Evolutionary conservation across 2,113 vertebrate genomes (phyloP).

Genomic region (Seriola quinqueradiata): DNA sequence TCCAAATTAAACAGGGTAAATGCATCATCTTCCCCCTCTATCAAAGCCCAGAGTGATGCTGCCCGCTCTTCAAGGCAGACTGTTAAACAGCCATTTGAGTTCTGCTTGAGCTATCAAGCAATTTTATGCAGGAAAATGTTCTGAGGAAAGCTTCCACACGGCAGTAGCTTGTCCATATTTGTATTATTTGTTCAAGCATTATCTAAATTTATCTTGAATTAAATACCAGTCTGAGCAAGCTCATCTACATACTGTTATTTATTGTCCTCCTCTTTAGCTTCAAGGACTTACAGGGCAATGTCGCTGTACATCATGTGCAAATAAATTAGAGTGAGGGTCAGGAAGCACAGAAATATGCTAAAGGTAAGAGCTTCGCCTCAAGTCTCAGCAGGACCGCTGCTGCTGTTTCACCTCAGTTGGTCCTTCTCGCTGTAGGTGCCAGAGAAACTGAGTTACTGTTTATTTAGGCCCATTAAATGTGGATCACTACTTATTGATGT

Average conservation of each 20-base stretch:
- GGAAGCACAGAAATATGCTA: too few species aligned
- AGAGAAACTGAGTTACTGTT: not conserved
- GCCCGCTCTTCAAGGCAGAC: constrained; percentile 25
- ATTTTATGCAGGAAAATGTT: constrained; percentile 28
- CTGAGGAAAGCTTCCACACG: not conserved
- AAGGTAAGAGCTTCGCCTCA: too few species aligned
- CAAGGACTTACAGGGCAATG: constrained; percentile 34
- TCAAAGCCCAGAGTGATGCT: constrained; percentile 16
- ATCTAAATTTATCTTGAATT: constrained; percentile 44
- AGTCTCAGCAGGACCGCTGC: too few species aligned
- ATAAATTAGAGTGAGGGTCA: constrained; percentile 1
- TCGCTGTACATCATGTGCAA: constrained; percentile 13
- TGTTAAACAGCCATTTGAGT: constrained; percentile 47
- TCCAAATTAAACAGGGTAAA: constrained; percentile 39
- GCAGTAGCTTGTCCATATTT: constrained; percentile 27
- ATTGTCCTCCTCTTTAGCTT: constrained; percentile 31
- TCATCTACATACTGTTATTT: constrained; percentile 55
- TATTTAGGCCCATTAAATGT: not conserved
- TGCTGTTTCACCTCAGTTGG: not conserved
- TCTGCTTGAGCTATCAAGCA: constrained; percentile 33
- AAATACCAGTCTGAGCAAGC: constrained; percentile 18
- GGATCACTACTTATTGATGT: not conserved
- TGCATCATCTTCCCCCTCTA: constrained; percentile 20
- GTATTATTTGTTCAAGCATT: constrained; percentile 25
- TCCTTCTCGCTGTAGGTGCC: not conserved